phyloP scores from a whole-genome alignment of 2,113 vertebrate genomes.

The Rhinopithecus roxellana region DNA sequence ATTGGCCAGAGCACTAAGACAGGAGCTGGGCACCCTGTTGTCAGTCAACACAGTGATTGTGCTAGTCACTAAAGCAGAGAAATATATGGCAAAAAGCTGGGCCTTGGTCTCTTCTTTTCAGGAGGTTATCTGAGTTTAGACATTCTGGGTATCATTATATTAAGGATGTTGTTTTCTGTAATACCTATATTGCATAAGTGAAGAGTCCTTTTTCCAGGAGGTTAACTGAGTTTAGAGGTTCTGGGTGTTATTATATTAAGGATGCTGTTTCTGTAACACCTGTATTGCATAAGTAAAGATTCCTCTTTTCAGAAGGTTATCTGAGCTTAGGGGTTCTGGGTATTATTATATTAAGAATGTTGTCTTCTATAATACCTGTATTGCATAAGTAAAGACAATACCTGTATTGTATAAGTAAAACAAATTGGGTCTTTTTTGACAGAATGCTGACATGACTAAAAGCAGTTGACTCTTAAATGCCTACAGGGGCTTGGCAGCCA shows the following conservation, averaged over 20 bases:
- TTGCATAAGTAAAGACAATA: too few species aligned
- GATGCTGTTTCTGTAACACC: not conserved
- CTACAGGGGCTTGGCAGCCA: not conserved
- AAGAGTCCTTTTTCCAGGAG: not conserved
- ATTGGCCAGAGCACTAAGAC: not conserved
- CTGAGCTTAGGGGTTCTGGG: not conserved
- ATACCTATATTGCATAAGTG: not conserved
- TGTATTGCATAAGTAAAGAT: not conserved
- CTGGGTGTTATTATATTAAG: not conserved
- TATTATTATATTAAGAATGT: not conserved
- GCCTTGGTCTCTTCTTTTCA: not conserved
- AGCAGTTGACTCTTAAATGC: not conserved
- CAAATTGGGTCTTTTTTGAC: not conserved
- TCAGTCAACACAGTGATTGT: not conserved
- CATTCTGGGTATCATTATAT: not conserved
- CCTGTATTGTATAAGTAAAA: not conserved
- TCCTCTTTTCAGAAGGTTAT: not conserved
- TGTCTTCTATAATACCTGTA: not conserved
- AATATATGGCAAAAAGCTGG: not conserved
- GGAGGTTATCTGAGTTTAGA: not conserved
- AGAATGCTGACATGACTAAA: not conserved
- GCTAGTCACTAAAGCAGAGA: not conserved
- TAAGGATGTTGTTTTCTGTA: not conserved
- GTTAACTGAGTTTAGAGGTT: not conserved
- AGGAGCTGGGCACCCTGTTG: too few species aligned